Evolutionary conservation across 2,113 vertebrate genomes (phyloP), one percentile per base, ranked within the genome.

Genomic region (Coturnix japonica): DNA sequence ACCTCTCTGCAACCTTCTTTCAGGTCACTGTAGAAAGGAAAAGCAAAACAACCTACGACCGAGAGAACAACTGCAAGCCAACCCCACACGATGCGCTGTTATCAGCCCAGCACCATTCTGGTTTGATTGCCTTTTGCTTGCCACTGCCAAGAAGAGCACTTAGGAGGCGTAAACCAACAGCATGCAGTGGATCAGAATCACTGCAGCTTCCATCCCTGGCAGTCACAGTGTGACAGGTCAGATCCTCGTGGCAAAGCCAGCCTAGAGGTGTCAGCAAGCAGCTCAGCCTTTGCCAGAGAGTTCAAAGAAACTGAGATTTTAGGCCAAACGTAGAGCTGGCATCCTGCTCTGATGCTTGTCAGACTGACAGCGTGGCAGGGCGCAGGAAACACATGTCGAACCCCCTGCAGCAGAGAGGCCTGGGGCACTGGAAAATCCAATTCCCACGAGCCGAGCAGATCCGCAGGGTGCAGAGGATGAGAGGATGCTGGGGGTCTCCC

Each of bases 171-270:
- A 37, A 61, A 90, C 85, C 79, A 74, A 30, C 44, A 73, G 59
- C 56, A 74, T 51, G 76, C 89, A 80, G 83, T 43, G 76, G 80
- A 81, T 71, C 70, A 59, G 69, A 95, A 91, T 77, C 95, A 80
- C 85, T 93, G 89, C 86, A 74, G 64, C 59, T 25, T 66, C 17
- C 57, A 77, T 6, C 31, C 86, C 33, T n/a, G 47, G 35, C 4
- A 70, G 28, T 16, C 53, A 51, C 25, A 28, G 15, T 17, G 51
- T 53, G 51, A 30, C 51, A 30, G 51, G 51, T 30, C 15, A 7
- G 13, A 15, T 53, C 51, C 15, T 53, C 26, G 9, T 6, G 15
- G 51, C 26, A 53, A 26, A 53, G 51, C 18, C 56, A 33, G 56
- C 31, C n/a, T 21, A 59, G 56, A 33, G 12, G 56, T 11, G 13